Conservation (phyloP, 1,140 invertebrate genomes). For the Watersipora subatra region DNA sequence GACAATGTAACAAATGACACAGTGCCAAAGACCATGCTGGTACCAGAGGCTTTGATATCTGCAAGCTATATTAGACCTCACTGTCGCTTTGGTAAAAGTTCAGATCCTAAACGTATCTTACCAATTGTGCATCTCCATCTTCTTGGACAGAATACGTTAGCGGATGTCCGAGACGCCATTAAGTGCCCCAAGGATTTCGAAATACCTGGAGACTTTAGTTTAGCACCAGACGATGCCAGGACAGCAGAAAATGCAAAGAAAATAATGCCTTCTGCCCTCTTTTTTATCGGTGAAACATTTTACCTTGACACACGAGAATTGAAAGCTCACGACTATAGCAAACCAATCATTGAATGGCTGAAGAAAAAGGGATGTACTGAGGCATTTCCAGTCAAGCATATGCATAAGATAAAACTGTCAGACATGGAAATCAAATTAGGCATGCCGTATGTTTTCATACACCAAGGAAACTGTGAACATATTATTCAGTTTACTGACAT, state of each 20-base stretch:
- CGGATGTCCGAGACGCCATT: slow-evolving; percentile 53
- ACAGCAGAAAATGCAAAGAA: slow-evolving; percentile 38
- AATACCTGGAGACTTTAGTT: slow-evolving; percentile 49
- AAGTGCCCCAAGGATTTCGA: slow-evolving; percentile 52
- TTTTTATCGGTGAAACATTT: slow-evolving; percentile 64
- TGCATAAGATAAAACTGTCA: slow-evolving; percentile 51
- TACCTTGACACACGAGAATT: slow-evolving; percentile 56
- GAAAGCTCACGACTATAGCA: slow-evolving; percentile 51
- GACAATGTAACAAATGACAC: no score
- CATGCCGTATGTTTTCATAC: slow-evolving; percentile 56
- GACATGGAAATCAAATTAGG: slow-evolving; percentile 55
- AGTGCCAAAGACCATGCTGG: no score
- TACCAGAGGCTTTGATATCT: neutral
- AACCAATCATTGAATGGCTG: slow-evolving; percentile 54
- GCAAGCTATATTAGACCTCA: neutral
- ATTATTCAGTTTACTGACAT: slow-evolving; percentile 61
- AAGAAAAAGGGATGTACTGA: slow-evolving; percentile 7
- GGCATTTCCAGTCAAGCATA: slow-evolving; percentile 41
- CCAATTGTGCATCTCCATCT: slow-evolving; percentile 40
- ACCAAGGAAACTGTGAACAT: slow-evolving; percentile 76
- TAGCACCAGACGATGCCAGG: slow-evolving; percentile 38
- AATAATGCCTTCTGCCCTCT: slow-evolving; percentile 56
- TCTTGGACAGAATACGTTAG: slow-evolving; percentile 50
- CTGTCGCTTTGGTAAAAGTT: neutral
- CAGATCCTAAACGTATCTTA: neutral